Conservation (phyloP, 2,888 invertebrate genomes). For the Ommatoiulus sabulosus region DNA sequence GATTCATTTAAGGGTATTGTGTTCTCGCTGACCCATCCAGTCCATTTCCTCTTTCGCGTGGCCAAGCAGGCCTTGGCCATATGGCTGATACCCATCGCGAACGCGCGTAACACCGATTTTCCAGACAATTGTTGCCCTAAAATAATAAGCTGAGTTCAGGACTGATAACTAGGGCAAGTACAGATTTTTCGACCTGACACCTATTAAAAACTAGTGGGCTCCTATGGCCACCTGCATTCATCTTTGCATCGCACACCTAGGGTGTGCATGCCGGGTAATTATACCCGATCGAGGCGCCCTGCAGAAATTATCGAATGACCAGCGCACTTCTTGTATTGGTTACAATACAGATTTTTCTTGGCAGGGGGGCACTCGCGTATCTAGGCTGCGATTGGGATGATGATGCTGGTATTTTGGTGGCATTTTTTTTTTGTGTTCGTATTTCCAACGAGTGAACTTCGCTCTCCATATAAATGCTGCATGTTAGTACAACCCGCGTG, state of each 20-base stretch:
- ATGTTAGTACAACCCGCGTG: background rate
- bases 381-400: background rate
- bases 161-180: slow-evolving; percentile 14
- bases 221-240: background rate
- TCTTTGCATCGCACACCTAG: background rate
- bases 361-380: background rate
- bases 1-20: background rate
- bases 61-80: background rate
- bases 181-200: slow-evolving; percentile 9
- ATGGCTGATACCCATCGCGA: background rate
- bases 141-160: background rate
- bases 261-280: background rate
- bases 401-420: slow-evolving; percentile 19
- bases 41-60: slow-evolving; percentile 3
- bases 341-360: background rate
- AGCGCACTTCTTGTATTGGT: slow-evolving; percentile 1
- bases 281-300: background rate
- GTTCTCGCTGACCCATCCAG: slow-evolving; percentile 10
- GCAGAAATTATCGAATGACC: background rate
- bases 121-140: slow-evolving; percentile 2
- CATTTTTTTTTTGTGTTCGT: background rate
- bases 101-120: background rate
- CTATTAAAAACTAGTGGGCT: background rate
- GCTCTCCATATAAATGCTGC: background rate
- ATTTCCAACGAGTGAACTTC: background rate